Conservation (phyloP, 2,797 vertebrate genomes). For the Chaetophractus vellerosus region DNA sequence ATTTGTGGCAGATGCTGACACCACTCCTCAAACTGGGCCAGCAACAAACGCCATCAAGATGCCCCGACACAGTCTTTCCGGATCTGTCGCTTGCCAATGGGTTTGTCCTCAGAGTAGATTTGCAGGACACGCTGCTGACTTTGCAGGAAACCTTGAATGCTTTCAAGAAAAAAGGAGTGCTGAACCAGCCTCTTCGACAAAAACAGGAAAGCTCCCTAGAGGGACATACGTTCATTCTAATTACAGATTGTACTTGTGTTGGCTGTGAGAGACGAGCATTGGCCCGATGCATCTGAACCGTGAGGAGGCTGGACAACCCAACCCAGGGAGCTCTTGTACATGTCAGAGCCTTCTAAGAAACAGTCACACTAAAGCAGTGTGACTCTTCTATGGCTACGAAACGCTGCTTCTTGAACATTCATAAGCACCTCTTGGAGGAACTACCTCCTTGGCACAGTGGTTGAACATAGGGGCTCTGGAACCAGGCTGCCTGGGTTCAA, state of each 20-base stretch:
- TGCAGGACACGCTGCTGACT: background rate
- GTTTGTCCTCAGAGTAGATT: background rate
- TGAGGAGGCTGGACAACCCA: background rate
- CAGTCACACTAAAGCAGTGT: no score
- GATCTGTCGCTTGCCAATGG: background rate
- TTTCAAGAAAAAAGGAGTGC: background rate
- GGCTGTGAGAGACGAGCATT: background rate
- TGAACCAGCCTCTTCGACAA: background rate
- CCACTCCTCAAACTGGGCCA: background rate
- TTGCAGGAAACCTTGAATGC: background rate
- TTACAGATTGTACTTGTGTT: background rate
- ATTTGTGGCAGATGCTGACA: background rate
- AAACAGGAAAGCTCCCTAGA: background rate
- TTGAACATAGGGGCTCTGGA: background rate
- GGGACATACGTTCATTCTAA: background rate
- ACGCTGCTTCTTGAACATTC: background rate
- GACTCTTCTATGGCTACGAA: background rate
- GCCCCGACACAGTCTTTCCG: conserved; percentile 9
- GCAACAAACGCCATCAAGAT: conserved; percentile 31
- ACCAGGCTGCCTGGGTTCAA: background rate
- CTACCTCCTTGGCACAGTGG: background rate
- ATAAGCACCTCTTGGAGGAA: background rate
- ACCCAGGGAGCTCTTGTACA: background rate
- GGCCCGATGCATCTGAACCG: background rate
- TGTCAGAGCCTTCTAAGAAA: background rate